A percentile compares a stretch with the other conserved stretches of the same genome.
Conservation (phyloP, 1,140 invertebrate species). For the Dreissena polymorpha region DNA sequence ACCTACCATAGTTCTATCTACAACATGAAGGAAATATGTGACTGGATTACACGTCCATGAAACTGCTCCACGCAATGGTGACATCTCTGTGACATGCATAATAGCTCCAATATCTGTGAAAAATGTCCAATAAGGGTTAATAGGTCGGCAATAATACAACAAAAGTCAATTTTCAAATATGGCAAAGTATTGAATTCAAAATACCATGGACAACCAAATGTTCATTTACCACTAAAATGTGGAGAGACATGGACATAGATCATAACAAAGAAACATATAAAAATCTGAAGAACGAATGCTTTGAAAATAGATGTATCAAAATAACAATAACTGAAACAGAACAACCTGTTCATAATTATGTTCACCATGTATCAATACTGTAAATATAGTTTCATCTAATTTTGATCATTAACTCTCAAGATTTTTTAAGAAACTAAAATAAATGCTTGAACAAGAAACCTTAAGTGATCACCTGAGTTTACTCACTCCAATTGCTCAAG, state of each 20-base stretch:
- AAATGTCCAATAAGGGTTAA: conserved; percentile 44
- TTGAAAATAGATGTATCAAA: no score
- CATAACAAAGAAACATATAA: no score
- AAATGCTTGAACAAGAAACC: no score
- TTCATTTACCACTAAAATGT: neutral
- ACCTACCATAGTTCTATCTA: conserved; percentile 84
- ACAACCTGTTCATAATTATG: no score
- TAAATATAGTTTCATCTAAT: no score
- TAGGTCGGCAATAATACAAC: conserved; percentile 1
- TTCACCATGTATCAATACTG: no score
- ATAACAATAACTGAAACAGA: no score
- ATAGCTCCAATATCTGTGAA: conserved; percentile 96
- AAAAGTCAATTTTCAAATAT: neutral
- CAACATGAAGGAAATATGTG: conserved; percentile 97
- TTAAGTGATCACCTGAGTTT: no score
- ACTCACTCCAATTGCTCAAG: no score
- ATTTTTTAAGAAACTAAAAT: no score
- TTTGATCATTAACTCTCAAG: no score
- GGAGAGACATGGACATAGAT: neutral
- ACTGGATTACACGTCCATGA: conserved; percentile 99
- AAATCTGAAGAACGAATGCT: no score
- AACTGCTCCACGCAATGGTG: conserved; percentile 94
- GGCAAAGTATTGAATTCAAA: neutral
- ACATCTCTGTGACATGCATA: conserved; percentile 98
- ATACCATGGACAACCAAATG: neutral